These are phyloP conservation scores for Amphimallon solstitiale DNA, from an alignment of 2,888 invertebrate genomes.

Conservation along the genomic window DNA sequence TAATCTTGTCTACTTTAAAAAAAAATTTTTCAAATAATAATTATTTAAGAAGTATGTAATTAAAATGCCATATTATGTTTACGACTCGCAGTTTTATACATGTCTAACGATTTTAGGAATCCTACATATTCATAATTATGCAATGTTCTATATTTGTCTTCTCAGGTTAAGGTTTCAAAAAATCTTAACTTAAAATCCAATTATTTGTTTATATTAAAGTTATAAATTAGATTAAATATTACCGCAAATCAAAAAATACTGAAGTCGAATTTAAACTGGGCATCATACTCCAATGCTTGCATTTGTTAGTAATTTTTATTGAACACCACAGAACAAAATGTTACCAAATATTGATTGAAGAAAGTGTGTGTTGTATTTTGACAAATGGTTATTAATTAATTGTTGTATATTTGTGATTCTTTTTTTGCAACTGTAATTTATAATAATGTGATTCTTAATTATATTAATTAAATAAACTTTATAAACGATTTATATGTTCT, in stretches of 20 bases:
- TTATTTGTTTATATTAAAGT: too few species aligned
- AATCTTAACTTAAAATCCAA: too few species aligned
- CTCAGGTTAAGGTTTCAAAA: too few species aligned
- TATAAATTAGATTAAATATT: too few species aligned
- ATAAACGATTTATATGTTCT: constrained; percentile 6
- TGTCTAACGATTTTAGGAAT: too few species aligned
- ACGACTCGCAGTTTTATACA: too few species aligned
- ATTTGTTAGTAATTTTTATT: constrained; percentile 13
- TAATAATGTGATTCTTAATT: constrained; percentile 12
- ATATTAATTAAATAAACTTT: not conserved
- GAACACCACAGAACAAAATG: constrained; percentile 29
- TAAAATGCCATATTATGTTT: too few species aligned
- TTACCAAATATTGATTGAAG: constrained; percentile 44
- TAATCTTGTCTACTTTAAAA: too few species aligned
- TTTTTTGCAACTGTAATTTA: constrained; percentile 21
- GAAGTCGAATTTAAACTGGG: not conserved
- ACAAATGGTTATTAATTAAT: constrained; percentile 28
- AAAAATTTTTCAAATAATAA: too few species aligned
- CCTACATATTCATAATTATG: too few species aligned
- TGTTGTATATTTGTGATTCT: constrained; percentile 11
- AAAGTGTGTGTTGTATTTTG: constrained; percentile 38
- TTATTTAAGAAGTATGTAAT: too few species aligned
- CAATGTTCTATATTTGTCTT: too few species aligned
- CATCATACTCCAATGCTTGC: not conserved
- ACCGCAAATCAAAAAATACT: not conserved